These are phyloP conservation scores for Aplidium turbinatum DNA, from an alignment of 23 tunicate species.

Conservation along the genomic window DNA sequence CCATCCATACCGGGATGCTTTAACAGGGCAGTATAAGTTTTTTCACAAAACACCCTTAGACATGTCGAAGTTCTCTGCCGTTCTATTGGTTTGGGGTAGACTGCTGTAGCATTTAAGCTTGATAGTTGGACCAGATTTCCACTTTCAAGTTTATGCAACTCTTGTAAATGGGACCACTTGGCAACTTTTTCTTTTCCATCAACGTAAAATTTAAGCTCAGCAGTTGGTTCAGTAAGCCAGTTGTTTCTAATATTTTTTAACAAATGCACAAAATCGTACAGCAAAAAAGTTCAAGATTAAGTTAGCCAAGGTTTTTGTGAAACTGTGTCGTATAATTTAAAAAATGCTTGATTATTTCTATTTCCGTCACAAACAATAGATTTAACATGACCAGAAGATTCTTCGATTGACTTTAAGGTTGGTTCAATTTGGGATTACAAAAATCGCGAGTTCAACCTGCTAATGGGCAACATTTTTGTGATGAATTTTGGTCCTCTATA, in stretches of 20 bases:
- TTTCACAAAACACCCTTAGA: constrained; percentile 7
- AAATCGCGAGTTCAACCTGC: not conserved
- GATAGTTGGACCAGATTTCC: not conserved
- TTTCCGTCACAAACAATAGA: constrained; percentile 9
- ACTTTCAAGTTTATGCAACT: not conserved
- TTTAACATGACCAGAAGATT: constrained; percentile 1
- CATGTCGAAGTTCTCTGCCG: constrained; percentile 2
- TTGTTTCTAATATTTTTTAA: constrained; percentile 2
- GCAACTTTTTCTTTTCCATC: constrained; percentile 14
- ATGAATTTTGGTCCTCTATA: constrained; percentile 17
- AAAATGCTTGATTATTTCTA: constrained; percentile 12
- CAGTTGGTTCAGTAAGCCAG: constrained; percentile 10
- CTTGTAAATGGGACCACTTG: not conserved
- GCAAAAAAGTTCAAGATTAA: not conserved
- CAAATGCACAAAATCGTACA: constrained; percentile 4
- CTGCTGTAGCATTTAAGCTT: not conserved
- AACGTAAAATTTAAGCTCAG: constrained; percentile 17
- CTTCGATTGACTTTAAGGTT: not conserved
- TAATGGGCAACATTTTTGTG: not conserved
- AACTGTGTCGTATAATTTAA: not conserved
- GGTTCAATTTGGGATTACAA: not conserved
- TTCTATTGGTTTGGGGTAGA: constrained; percentile 9
- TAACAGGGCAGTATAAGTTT: not conserved
- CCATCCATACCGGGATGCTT: not conserved
- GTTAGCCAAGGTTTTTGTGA: constrained; percentile 3